Percentiles rank a stretch among this genome's conserved stretches.
Conservation (phyloP, 2,797 vertebrate species). For the Melanotaenia boesemani region DNA sequence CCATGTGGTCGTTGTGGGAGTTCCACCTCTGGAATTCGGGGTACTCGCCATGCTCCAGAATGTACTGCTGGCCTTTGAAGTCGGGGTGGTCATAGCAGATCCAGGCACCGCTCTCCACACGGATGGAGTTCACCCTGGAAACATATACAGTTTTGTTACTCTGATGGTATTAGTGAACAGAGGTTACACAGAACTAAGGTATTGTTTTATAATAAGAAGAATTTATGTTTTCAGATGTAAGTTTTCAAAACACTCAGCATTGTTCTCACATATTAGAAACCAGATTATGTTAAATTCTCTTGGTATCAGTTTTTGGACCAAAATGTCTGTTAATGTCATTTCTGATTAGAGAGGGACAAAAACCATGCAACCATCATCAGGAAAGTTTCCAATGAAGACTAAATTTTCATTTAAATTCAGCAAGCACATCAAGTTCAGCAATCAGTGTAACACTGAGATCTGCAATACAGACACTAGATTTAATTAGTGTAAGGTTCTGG, state of each 20-base stretch:
- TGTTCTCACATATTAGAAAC: not conserved
- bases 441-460: no score
- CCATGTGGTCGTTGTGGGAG: constrained; percentile 90
- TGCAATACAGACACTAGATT: no score
- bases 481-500: no score
- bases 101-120: constrained; percentile 90
- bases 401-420: no score
- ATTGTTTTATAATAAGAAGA: no score
- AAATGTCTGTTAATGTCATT: no score
- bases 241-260: no score
- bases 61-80: constrained; percentile 91
- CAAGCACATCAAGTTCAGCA: no score
- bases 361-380: not conserved
- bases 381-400: not conserved
- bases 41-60: constrained; percentile 91
- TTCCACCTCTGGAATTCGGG: constrained; percentile 92
- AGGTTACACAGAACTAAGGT: no score
- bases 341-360: no score
- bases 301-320: no score
- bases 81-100: constrained; percentile 90
- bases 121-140: constrained; percentile 88
- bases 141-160: not conserved
- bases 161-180: not conserved
- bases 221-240: no score
- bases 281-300: not conserved